Evolutionary conservation across 2,888 invertebrate genomes (phyloP).

Genomic region (Diarsia dahlii): DNA sequence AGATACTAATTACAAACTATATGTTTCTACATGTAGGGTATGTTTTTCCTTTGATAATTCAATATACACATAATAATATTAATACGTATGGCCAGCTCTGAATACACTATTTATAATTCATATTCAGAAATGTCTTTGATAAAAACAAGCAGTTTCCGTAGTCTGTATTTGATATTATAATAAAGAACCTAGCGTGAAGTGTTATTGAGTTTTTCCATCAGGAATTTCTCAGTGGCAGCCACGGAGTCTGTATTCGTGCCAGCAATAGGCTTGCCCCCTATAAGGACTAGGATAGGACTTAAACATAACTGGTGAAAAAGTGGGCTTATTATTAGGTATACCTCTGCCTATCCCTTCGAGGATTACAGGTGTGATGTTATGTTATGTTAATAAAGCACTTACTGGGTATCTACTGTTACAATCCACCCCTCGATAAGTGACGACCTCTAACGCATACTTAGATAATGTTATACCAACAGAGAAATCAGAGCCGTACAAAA

Average conservation of each 20-base stretch:
- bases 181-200: background rate
- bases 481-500: conserved; percentile 34
- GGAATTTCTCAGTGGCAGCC: too few relatives aligned
- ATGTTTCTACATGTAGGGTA: background rate
- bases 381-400: too few relatives aligned
- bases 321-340: too few relatives aligned
- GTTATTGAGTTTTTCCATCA: too few relatives aligned
- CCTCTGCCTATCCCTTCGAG: too few relatives aligned
- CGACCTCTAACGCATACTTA: conserved; percentile 12
- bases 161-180: conserved; percentile 11
- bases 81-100: background rate
- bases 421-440: background rate
- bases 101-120: too few relatives aligned
- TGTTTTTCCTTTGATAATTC: background rate
- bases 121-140: background rate
- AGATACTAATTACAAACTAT: too few relatives aligned
- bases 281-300: too few relatives aligned
- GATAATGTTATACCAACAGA: conserved; percentile 15
- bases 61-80: background rate
- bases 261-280: too few relatives aligned
- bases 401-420: background rate
- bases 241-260: too few relatives aligned
- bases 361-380: too few relatives aligned
- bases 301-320: too few relatives aligned
- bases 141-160: background rate